Conservation (phyloP, 2,113 vertebrate species). For the Todiramphus saurophagus region DNA sequence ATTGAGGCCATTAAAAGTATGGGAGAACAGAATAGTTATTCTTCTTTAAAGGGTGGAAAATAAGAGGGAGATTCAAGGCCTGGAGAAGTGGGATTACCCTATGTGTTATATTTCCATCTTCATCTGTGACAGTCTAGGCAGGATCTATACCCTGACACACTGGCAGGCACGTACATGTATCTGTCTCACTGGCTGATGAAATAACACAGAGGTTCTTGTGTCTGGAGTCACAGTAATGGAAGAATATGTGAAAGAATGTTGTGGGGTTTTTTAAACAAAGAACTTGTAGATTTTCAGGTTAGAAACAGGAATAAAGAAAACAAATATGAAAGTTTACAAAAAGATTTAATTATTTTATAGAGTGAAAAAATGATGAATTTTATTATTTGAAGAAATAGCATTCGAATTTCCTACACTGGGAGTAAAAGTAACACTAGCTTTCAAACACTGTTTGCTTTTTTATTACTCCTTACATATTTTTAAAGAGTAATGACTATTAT, state of each 20-base stretch:
- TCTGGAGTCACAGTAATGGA: not conserved
- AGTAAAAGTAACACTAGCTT: conserved; percentile 28
- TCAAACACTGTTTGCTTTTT: conserved; percentile 41
- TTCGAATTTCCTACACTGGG: not conserved
- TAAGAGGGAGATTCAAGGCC: not conserved
- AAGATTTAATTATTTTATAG: not conserved
- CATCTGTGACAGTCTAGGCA: not conserved
- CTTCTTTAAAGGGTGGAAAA: not conserved
- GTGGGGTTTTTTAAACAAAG: not conserved
- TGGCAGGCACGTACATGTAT: not conserved
- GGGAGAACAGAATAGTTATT: not conserved
- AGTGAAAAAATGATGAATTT: not conserved
- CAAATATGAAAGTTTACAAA: not conserved
- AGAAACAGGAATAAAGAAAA: not conserved
- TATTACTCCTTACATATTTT: conserved; percentile 27
- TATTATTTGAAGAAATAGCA: conserved; percentile 38
- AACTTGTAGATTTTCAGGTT: not conserved
- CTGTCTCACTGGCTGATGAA: not conserved
- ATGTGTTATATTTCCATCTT: not conserved
- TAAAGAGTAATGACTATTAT: conserved; percentile 31
- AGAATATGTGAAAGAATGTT: not conserved
- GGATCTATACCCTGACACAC: not conserved
- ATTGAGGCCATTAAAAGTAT: not conserved
- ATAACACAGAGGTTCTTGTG: not conserved
- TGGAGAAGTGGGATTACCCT: not conserved